Percentiles rank a stretch among this genome's conserved stretches.
phyloP scores from a whole-genome alignment of 2,797 vertebrate species.

The Catostomus latipinnis region DNA sequence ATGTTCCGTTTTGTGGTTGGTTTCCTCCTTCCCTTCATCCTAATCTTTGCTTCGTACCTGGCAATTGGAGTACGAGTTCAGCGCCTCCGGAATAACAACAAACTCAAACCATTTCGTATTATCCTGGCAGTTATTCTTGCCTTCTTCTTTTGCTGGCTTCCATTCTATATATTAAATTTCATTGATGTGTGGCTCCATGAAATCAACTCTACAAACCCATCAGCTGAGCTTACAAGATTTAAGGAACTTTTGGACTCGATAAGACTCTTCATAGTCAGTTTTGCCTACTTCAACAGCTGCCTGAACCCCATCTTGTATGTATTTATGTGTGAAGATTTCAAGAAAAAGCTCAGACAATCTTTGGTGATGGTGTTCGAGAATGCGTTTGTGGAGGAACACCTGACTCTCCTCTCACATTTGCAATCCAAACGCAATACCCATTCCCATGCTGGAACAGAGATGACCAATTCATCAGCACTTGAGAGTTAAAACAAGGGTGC shows the following conservation, averaged over 20 bases:
- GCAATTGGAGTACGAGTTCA: conserved; percentile 64
- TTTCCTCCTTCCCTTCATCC: conserved; percentile 73
- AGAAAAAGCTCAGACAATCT: conserved; percentile 75
- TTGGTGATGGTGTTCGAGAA: conserved; percentile 75
- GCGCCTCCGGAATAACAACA: conserved; percentile 50
- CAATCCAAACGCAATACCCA: conserved; percentile 26
- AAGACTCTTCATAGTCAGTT: conserved; percentile 1
- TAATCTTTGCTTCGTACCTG: conserved; percentile 61
- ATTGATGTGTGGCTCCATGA: not conserved
- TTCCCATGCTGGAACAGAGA: too few species aligned
- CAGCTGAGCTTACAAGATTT: not conserved
- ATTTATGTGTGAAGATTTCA: conserved; percentile 74
- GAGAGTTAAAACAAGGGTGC: too few species aligned
- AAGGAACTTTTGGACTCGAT: not conserved
- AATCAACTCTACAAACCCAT: not conserved
- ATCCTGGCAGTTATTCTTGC: conserved; percentile 69
- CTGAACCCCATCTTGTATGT: conserved; percentile 76
- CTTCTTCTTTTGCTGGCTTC: conserved; percentile 79
- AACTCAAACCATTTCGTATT: conserved; percentile 61
- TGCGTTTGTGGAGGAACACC: conserved; percentile 78
- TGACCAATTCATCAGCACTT: too few species aligned
- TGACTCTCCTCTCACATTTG: conserved; percentile 49
- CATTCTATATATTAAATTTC: conserved; percentile 62
- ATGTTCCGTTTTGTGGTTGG: conserved; percentile 68
- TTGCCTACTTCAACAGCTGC: conserved; percentile 72